Base-by-base conservation (phyloP, 1,140 invertebrate genomes). In the Drosophila arizonae region DNA sequence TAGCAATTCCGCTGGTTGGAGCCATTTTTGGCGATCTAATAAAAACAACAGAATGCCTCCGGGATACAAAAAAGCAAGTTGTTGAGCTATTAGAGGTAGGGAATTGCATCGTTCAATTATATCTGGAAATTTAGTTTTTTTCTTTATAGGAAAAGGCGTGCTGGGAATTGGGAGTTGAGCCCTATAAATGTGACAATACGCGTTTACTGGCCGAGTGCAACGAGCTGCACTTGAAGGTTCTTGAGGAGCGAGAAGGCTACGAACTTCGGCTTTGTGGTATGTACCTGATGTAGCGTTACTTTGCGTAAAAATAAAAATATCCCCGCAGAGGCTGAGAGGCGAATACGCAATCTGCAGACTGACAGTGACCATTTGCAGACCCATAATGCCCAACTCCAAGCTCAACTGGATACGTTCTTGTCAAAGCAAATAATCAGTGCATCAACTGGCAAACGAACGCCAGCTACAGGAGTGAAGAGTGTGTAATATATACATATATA, bases 31-130 rank as follows among this genome's bases (percentile, higher is more conserved):
- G 93, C 24, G 96, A 96, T 92, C 92, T 96, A 46, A 92, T 96
- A 43, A 94, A 95, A 85, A 96, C 95, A 11, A 96, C 95, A 45
- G 94, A 95, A 75, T 95, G 94, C 86, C 90, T 96, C 5, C 94
- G 95, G 77, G 94, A 96, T 67, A 74, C 91, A 5, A 92, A 92
- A 36, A 66, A 77, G 26, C 60, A 90, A 76, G 73, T 92, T n/a
- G 62, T 63, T 3, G 63, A 76, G 1, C 58, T 91, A n/a, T 60
- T 92, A 4, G 91, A 92, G 77, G 91, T 92, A 85, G 69, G 65
- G 71, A 15, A 10, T 55, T 30, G 3, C 9, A 30, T 60, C 0
- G 4, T 17, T 21, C 15, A 36, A 36, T 30, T 5, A 30, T 48
- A 17, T 30, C 5, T 1, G 21, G 11, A 26, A 15, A 9, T 17